Conservation (phyloP, 2,113 vertebrate species). For the Procavia capensis region DNA sequence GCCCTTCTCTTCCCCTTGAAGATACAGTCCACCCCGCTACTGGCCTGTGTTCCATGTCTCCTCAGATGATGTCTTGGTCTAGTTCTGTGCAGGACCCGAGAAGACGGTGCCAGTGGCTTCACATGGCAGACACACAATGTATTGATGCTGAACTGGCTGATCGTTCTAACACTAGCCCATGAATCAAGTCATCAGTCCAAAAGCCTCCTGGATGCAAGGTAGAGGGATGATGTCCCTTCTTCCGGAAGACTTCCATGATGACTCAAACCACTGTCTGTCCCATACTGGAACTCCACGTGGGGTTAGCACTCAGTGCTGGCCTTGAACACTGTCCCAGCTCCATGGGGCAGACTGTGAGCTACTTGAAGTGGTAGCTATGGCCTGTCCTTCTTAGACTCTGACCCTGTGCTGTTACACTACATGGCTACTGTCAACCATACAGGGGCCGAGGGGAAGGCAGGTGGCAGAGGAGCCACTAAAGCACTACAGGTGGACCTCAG, state of each 20-base stretch:
- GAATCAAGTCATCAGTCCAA: not conserved
- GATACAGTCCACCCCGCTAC: no score
- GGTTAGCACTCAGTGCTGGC: no score
- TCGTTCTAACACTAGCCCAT: not conserved
- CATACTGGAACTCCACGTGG: not conserved
- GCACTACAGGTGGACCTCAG: not conserved
- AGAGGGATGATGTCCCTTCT: not conserved
- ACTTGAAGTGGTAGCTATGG: not conserved
- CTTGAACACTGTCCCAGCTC: not conserved
- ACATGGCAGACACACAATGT: accelerated
- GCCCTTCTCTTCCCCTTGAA: not conserved
- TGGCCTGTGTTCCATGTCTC: not conserved
- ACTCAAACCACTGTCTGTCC: not conserved
- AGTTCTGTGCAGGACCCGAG: not conserved
- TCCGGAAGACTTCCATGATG: not conserved
- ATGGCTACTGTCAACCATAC: not conserved
- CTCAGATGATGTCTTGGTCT: not conserved
- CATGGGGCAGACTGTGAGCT: not conserved
- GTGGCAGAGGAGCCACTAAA: not conserved
- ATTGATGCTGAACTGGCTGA: no score
- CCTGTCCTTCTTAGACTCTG: not conserved
- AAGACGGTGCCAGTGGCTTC: not conserved
- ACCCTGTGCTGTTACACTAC: not conserved
- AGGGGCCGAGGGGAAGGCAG: not conserved
- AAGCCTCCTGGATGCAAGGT: not conserved